phyloP scores from a whole-genome alignment of 2,888 invertebrate species.

The Pandemis cinnamomeana region DNA sequence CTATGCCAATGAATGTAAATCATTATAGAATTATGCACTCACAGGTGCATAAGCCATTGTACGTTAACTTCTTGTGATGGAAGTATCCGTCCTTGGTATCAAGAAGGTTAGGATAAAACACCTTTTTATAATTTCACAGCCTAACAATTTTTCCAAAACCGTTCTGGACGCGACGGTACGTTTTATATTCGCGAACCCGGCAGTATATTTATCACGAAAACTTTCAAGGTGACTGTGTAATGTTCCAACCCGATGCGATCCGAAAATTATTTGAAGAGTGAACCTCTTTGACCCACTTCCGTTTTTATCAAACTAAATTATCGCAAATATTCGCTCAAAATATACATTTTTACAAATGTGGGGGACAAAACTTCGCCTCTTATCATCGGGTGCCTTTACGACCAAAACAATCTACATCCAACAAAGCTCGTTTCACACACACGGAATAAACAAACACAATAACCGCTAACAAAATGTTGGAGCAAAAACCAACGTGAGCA shows the following conservation, averaged over 20 bases:
- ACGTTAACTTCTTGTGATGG: neutral
- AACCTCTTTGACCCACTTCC: conserved; percentile 20
- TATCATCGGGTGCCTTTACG: conserved; percentile 22
- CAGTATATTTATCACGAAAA: conserved; percentile 68
- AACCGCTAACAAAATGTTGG: conserved; percentile 54
- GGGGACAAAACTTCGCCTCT: neutral
- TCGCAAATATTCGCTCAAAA: neutral
- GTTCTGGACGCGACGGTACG: conserved; percentile 54
- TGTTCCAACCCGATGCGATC: conserved; percentile 54
- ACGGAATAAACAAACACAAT: conserved; percentile 48
- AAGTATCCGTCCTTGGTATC: neutral
- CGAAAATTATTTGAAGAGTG: conserved; percentile 46
- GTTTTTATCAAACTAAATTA: conserved; percentile 4
- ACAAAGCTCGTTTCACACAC: conserved; percentile 21
- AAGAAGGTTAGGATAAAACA: neutral
- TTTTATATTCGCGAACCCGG: conserved; percentile 66
- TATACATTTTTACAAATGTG: neutral
- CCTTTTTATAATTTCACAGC: neutral
- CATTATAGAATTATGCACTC: too few species aligned
- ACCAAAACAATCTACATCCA: conserved; percentile 29
- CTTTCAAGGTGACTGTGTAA: conserved; percentile 73
- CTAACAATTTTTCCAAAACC: neutral
- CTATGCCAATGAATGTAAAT: too few species aligned
- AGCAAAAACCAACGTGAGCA: conserved; percentile 58
- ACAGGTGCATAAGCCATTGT: too few species aligned